Conservation (phyloP, 2,797 vertebrate species). For the Salarias fasciatus region DNA sequence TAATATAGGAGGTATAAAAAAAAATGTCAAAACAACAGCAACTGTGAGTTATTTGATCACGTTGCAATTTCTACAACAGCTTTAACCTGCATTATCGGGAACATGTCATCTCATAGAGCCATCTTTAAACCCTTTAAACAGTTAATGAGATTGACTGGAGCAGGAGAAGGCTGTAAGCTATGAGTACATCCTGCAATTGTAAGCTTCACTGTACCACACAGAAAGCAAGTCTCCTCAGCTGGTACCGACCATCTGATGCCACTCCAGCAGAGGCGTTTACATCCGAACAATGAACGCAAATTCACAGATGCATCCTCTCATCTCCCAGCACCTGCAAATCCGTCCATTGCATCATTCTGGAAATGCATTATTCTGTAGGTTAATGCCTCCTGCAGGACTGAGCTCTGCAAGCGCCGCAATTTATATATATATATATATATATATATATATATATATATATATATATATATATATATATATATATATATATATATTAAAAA, state of each 20-base stretch:
- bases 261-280: neutral
- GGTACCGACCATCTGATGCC: conserved; percentile 4
- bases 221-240: conserved; percentile 17
- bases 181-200: neutral
- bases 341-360: conserved; percentile 15
- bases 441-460: too few relatives aligned
- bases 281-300: neutral
- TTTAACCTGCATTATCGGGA: conserved; percentile 8
- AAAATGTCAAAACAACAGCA: neutral
- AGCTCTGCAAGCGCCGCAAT: conserved; percentile 15
- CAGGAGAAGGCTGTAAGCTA: conserved; percentile 12
- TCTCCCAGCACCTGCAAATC: neutral
- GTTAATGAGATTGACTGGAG: conserved; percentile 24
- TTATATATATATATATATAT: too few relatives aligned
- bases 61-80: conserved; percentile 10
- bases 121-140: conserved; percentile 12
- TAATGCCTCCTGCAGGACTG: conserved; percentile 18
- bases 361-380: neutral
- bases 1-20: too few relatives aligned
- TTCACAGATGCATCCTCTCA: neutral
- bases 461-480: too few relatives aligned
- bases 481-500: too few relatives aligned
- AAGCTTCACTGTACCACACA: neutral
- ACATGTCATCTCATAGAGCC: neutral
- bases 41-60: conserved; percentile 14